phyloP scores from a whole-genome alignment of 2,797 vertebrate species.

The Propithecus perrieri region DNA sequence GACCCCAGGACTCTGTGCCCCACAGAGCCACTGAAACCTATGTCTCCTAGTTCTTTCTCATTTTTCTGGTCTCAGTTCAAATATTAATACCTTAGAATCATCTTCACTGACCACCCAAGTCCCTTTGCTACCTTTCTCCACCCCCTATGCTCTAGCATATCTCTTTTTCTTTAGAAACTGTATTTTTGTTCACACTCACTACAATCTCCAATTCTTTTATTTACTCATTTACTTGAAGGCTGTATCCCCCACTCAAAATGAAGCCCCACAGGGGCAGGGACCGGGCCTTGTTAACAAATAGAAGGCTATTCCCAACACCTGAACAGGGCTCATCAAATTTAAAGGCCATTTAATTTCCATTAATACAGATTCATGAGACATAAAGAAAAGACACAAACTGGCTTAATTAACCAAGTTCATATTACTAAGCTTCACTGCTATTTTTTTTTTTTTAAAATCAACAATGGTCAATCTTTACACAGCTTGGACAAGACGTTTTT shows the following conservation, averaged over 20 bases:
- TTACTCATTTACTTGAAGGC: background rate
- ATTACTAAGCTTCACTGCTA: background rate
- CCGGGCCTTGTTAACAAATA: background rate
- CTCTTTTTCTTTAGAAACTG: background rate
- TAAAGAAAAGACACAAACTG: background rate
- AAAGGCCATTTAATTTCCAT: background rate
- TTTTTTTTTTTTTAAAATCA: background rate
- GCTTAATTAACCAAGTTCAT: background rate
- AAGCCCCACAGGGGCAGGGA: background rate
- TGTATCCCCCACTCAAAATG: background rate
- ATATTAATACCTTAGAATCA: background rate
- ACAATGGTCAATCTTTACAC: background rate
- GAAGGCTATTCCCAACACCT: background rate
- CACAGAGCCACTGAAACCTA: background rate
- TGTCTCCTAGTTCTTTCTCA: background rate
- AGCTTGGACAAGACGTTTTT: background rate
- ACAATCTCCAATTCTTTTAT: background rate
- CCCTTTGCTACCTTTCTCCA: background rate
- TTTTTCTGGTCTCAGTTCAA: background rate
- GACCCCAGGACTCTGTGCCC: background rate
- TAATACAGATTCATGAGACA: background rate
- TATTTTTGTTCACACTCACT: background rate
- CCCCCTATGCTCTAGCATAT: background rate
- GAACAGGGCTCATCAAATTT: background rate
- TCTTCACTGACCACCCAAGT: no score